These are phyloP conservation scores for Bujurquina vittata DNA, from an alignment of 2,113 vertebrate species.

Conservation along the genomic window DNA sequence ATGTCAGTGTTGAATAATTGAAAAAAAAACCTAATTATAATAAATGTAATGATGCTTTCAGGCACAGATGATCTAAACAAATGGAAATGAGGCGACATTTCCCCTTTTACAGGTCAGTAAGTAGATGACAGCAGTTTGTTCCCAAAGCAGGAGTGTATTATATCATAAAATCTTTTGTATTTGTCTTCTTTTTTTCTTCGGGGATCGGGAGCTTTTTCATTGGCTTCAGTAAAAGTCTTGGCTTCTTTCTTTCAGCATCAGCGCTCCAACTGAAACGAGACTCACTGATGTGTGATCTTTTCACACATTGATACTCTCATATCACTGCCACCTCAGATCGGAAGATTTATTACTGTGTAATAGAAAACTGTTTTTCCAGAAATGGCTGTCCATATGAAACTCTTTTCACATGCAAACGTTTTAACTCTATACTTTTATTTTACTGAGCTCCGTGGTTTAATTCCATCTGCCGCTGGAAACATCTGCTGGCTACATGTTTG, in stretches of 20 bases:
- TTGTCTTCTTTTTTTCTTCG: slow-evolving; percentile 1
- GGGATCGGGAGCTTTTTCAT: not conserved
- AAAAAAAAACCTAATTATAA: not conserved
- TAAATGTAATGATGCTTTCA: not conserved
- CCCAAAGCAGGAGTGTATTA: not conserved
- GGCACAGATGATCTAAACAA: not conserved
- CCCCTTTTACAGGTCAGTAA: not conserved
- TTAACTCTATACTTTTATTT: not conserved
- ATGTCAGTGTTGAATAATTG: not conserved
- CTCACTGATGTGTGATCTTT: slow-evolving; percentile 20
- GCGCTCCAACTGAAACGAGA: slow-evolving; percentile 5
- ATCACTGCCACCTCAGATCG: not conserved
- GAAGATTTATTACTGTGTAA: not conserved
- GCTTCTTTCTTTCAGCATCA: slow-evolving; percentile 2
- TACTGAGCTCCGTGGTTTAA: not conserved
- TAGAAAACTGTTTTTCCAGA: not conserved
- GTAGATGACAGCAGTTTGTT: not conserved
- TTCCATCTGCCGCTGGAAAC: not conserved
- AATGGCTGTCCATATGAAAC: not conserved
- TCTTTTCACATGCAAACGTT: not conserved
- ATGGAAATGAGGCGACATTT: not conserved
- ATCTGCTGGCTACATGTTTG: not conserved
- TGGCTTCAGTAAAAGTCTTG: not conserved
- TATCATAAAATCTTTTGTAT: not conserved
- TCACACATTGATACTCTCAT: not conserved